Percentiles rank a stretch among this genome's conserved stretches.
Evolutionary conservation across 2,888 invertebrate genomes (phyloP).

Genomic region (Oscheius onirici): DNA sequence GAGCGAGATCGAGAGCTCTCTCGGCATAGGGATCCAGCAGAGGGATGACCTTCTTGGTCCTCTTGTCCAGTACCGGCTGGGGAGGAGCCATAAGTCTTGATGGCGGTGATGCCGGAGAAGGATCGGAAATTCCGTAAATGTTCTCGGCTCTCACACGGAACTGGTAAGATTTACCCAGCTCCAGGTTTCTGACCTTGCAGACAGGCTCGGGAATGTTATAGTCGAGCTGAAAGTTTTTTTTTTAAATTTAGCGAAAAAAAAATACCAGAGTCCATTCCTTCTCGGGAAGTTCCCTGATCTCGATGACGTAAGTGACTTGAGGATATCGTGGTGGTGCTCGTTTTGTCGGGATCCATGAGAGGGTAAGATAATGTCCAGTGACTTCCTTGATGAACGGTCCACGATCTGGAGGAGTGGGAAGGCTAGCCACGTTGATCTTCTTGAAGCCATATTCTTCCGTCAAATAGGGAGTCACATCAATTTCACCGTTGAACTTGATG

Average conservation of each 20-base stretch:
- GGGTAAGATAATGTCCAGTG: slow-evolving; percentile 86
- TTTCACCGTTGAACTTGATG: slow-evolving; percentile 69
- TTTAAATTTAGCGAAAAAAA: not conserved
- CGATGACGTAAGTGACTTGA: slow-evolving; percentile 92
- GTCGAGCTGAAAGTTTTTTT: slow-evolving; percentile 61
- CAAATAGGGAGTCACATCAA: slow-evolving; percentile 69
- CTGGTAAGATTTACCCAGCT: slow-evolving; percentile 92
- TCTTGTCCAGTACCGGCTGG: slow-evolving; percentile 69
- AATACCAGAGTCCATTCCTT: slow-evolving; percentile 89
- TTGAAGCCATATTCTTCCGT: slow-evolving; percentile 71
- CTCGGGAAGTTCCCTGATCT: slow-evolving; percentile 90
- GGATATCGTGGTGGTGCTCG: slow-evolving; percentile 83
- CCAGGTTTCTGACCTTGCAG: slow-evolving; percentile 87
- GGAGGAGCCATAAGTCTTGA: slow-evolving; percentile 71
- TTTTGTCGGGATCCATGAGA: slow-evolving; percentile 93
- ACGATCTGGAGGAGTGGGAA: slow-evolving; percentile 87
- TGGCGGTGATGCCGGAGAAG: slow-evolving; percentile 84
- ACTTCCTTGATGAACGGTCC: slow-evolving; percentile 90
- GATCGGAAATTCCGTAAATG: slow-evolving; percentile 93
- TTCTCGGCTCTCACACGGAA: slow-evolving; percentile 95
- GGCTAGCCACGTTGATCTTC: slow-evolving; percentile 71
- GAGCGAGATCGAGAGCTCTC: slow-evolving; percentile 62
- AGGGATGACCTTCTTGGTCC: slow-evolving; percentile 70
- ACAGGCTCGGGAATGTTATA: slow-evolving; percentile 83
- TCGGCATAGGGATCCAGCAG: slow-evolving; percentile 71